These are phyloP conservation scores for Alcis repandata DNA, from an alignment of 2,888 invertebrate genomes.

Conservation along the genomic window DNA sequence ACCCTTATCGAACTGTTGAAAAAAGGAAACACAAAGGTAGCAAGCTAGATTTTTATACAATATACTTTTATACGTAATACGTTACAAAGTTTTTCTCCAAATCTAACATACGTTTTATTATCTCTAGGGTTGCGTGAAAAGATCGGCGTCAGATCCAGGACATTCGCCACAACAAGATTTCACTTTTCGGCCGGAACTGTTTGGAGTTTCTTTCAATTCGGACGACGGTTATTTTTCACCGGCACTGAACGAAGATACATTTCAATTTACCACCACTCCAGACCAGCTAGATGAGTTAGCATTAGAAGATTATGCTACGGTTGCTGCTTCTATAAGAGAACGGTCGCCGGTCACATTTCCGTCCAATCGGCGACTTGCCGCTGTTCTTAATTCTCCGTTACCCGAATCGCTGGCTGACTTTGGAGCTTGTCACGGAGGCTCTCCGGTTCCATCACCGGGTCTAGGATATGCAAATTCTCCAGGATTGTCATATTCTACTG, in stretches of 20 bases:
- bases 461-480: conserved; percentile 84
- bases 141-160: conserved; percentile 91
- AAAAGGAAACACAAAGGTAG: conserved; percentile 88
- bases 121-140: conserved; percentile 87
- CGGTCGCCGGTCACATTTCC: conserved; percentile 87
- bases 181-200: conserved; percentile 87
- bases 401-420: conserved; percentile 94
- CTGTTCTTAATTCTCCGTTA: conserved; percentile 91
- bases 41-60: background rate
- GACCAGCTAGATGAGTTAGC: conserved; percentile 89
- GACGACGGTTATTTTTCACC: conserved; percentile 89
- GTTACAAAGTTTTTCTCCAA: background rate
- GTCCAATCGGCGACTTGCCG: conserved; percentile 91
- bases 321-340: conserved; percentile 86
- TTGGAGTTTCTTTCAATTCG: conserved; percentile 88
- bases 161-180: conserved; percentile 87
- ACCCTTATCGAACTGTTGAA: conserved; percentile 93
- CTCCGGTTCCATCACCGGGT: conserved; percentile 84
- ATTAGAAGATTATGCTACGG: conserved; percentile 88
- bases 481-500: conserved; percentile 92
- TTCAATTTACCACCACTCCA: conserved; percentile 88
- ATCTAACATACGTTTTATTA: conserved; percentile 22
- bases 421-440: conserved; percentile 91
- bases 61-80: conserved; percentile 4
- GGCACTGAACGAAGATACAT: conserved; percentile 91